phyloP scores from a whole-genome alignment of 2,797 vertebrate genomes.

The Cynopterus sphinx region DNA sequence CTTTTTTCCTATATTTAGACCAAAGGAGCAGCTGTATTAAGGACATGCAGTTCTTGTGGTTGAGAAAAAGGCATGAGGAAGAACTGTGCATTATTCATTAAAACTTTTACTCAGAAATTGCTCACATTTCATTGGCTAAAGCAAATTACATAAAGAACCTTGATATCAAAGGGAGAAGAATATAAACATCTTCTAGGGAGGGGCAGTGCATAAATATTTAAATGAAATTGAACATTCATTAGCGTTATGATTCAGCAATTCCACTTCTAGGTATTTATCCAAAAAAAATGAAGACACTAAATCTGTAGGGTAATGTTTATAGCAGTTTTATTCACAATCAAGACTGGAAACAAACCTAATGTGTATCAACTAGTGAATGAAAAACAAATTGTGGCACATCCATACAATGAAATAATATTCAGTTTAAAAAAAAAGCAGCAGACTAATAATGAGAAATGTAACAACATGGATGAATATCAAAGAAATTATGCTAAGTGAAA shows the following conservation, averaged over 20 bases:
- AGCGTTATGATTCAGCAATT: not conserved
- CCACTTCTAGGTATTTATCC: not conserved
- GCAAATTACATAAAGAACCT: not conserved
- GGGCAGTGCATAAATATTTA: not conserved
- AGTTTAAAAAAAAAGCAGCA: not conserved
- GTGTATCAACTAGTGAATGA: not conserved
- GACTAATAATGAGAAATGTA: not conserved
- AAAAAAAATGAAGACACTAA: not conserved
- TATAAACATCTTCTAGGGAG: not conserved
- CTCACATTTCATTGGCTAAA: not conserved
- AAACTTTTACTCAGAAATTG: not conserved
- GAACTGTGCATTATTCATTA: not conserved
- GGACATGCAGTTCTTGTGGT: not conserved
- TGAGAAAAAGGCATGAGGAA: not conserved
- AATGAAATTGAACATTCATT: not conserved
- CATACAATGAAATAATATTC: not conserved
- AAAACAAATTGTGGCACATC: not conserved
- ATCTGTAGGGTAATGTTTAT: not conserved
- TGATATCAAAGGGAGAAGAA: not conserved
- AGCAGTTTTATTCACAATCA: not conserved
- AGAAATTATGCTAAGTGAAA: not conserved
- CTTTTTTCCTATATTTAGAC: not conserved
- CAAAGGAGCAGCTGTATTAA: not conserved
- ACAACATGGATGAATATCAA: not conserved
- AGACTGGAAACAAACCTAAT: not conserved